Conservation (phyloP, 2,888 invertebrate species). For the Pollenia labialis region DNA sequence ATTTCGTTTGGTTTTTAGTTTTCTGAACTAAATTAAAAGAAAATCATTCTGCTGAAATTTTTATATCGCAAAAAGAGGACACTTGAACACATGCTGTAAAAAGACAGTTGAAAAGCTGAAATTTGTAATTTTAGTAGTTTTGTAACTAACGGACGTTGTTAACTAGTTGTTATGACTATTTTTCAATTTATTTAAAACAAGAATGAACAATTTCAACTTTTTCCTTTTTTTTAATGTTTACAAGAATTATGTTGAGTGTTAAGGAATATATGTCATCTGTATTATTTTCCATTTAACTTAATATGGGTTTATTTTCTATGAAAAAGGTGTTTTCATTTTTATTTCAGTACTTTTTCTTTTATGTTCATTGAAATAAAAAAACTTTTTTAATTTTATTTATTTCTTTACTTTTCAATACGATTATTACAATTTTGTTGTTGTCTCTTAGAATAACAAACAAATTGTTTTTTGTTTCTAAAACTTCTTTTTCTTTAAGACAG, state of each 20-base stretch:
- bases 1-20: too few species aligned
- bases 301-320: background rate
- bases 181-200: too few species aligned
- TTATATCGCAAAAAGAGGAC: too few species aligned
- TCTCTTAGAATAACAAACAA: conserved; percentile 24
- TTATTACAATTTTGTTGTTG: conserved; percentile 27
- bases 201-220: conserved; percentile 44
- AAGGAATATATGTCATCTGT: background rate
- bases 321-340: conserved; percentile 43
- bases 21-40: too few species aligned
- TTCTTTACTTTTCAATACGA: conserved; percentile 68
- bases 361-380: conserved; percentile 17
- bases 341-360: background rate
- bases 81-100: too few species aligned
- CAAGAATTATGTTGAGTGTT: conserved; percentile 3
- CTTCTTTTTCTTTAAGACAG: background rate
- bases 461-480: background rate
- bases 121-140: too few species aligned
- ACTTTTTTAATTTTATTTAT: conserved; percentile 71
- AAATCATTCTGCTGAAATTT: too few species aligned
- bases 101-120: too few species aligned
- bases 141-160: too few species aligned
- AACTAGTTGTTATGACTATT: too few species aligned
- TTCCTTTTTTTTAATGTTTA: conserved; percentile 31
- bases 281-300: background rate